Percentiles rank a stretch among this genome's conserved stretches.
phyloP scores from a whole-genome alignment of 2,888 invertebrate species.

The Sipha maydis region DNA sequence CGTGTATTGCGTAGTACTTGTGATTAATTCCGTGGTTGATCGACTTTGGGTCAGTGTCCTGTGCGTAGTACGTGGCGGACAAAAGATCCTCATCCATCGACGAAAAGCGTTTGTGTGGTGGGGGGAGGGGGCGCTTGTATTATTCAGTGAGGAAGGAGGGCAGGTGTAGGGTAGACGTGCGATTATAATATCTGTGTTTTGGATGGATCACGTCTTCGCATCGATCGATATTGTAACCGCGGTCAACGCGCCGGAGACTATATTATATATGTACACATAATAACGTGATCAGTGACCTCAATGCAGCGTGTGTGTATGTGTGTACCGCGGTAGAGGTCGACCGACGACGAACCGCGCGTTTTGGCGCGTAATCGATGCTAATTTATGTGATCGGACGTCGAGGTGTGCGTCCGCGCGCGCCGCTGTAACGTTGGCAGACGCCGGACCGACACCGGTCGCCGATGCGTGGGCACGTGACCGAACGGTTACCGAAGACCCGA shows the following conservation, averaged over 20 bases:
- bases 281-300: conserved; percentile 20
- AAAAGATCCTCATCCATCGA: background rate
- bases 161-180: background rate
- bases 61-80: background rate
- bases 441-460: no score
- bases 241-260: background rate
- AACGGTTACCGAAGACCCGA: no score
- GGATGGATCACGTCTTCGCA: background rate
- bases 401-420: no score
- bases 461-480: no score
- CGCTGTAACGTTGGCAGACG: no score
- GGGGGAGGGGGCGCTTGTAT: background rate
- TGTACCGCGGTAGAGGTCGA: conserved; percentile 40
- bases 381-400: conserved; percentile 5
- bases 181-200: background rate
- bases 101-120: no score
- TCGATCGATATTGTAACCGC: background rate
- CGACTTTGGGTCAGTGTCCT: conserved; percentile 51
- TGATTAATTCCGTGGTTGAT: conserved; percentile 27
- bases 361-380: conserved; percentile 45
- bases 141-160: background rate
- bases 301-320: conserved; percentile 17
- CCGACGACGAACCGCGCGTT: conserved; percentile 12
- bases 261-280: no score
- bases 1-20: background rate